Evolutionary conservation across 92 coral and sea anemone genomes (phyloP), one percentile per base, ranked within the genome.

Genomic region (Bergia sp.): DNA sequence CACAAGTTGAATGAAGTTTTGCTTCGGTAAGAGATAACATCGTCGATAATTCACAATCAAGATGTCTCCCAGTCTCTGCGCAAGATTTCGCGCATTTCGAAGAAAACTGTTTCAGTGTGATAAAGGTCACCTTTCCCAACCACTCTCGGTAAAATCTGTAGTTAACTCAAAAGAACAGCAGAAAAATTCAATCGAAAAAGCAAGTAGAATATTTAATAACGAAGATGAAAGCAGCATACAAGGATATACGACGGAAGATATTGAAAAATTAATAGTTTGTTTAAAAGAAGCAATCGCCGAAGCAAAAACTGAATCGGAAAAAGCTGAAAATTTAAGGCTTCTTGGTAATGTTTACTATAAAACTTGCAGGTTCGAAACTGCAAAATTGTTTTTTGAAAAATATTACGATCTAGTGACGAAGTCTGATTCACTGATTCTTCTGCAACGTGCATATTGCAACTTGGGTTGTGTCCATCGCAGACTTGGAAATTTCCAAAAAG

Each of bases 371-470:
- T 93, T 93, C 72, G 88, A 91, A 85, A 88, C 43, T 85, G 92
- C 98, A 2, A 90, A 80, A 36, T 81, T 88, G 39, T 91, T 91
- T 72, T 95, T 90, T 81, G 93, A 93, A 77, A 91, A 91, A 82
- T 89, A 95, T 81, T 86, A 91, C 39, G 89, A 92, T 44, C 38
- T 81, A 10, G 85, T 93, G 38, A 89, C 85, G 84, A 87, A 89
- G 64, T 45, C 67, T 5, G 89, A 83, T 20, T 91, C 96, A 6
- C 47, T 81, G 15, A 53, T 79, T 15, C 89, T 77, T 79, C 76
- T 95, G 78, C 98, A 95, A 85, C 77, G 96, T 66, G 98, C 98
- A 5, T 91, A 95, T 79, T 95, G 96, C 80, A 92, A 95, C 79
- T 93, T 95, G 53, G 98, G 98, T 42, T 95, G 98, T 66, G 96